phyloP scores from a whole-genome alignment of 2,113 vertebrate genomes.

The Cyphomyrus plagiostoma region DNA sequence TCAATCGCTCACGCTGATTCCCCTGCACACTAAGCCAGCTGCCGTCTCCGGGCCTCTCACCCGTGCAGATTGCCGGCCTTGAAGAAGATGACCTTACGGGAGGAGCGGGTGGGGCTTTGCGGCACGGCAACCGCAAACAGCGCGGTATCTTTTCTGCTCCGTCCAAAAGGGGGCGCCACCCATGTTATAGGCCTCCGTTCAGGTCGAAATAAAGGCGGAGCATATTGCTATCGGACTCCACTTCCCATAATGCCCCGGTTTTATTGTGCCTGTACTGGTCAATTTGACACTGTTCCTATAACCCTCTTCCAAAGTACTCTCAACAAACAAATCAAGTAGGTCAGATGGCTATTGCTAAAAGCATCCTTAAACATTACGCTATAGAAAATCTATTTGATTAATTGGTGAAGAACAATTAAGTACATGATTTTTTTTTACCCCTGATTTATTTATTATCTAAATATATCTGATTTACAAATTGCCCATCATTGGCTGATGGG shows the following conservation, averaged over 20 bases:
- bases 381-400: not conserved
- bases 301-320: not conserved
- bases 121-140: not conserved
- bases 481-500: not conserved
- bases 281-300: not conserved
- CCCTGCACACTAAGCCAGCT: not conserved
- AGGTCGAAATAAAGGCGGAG: not conserved
- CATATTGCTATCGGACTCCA: not conserved
- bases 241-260: not conserved
- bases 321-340: not conserved
- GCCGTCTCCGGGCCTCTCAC: not conserved
- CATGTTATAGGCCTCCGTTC: not conserved
- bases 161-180: not conserved
- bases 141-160: not conserved
- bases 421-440: not conserved
- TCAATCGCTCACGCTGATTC: slow-evolving; percentile 17
- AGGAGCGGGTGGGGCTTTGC: not conserved
- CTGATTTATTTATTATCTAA: not conserved
- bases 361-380: not conserved
- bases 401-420: not conserved
- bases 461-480: not conserved
- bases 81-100: not conserved
- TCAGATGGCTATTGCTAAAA: not conserved
- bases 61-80: not conserved
- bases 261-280: not conserved